Conservation (phyloP, 2,113 vertebrate genomes). For the Thamnophis sirtalis region DNA sequence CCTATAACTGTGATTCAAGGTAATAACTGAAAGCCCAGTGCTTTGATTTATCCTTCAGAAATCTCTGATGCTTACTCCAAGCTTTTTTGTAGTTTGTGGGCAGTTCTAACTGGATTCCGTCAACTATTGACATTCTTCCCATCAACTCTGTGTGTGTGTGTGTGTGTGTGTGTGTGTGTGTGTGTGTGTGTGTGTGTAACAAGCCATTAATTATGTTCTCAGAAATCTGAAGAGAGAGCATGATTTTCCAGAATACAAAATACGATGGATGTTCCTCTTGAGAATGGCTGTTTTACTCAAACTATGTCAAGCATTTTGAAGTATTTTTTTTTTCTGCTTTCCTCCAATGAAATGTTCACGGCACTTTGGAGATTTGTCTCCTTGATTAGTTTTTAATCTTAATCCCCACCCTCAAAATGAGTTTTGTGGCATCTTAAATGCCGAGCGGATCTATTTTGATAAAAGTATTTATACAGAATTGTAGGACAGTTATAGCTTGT, state of each 20-base stretch:
- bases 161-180: background rate
- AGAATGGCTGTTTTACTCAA: background rate
- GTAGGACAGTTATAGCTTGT: background rate
- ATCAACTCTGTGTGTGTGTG: background rate
- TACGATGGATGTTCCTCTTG: background rate
- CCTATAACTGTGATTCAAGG: background rate
- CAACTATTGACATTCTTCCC: background rate
- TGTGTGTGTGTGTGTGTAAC: background rate
- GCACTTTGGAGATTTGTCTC: background rate
- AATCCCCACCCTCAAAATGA: background rate
- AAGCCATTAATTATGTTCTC: background rate
- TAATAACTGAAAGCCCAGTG: background rate
- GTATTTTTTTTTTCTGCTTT: too few species aligned
- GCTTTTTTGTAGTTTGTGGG: background rate
- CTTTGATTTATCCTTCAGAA: background rate
- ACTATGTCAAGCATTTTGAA: background rate
- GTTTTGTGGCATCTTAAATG: background rate
- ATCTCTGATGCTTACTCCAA: background rate
- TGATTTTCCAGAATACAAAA: background rate
- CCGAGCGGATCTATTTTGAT: background rate
- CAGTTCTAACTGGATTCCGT: background rate
- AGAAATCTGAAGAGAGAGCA: background rate
- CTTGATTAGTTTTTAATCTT: background rate
- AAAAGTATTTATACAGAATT: background rate
- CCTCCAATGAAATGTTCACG: slow-evolving; percentile 10